phyloP scores from a whole-genome alignment of 1,140 invertebrate species.

The Scaptomyza montana region DNA sequence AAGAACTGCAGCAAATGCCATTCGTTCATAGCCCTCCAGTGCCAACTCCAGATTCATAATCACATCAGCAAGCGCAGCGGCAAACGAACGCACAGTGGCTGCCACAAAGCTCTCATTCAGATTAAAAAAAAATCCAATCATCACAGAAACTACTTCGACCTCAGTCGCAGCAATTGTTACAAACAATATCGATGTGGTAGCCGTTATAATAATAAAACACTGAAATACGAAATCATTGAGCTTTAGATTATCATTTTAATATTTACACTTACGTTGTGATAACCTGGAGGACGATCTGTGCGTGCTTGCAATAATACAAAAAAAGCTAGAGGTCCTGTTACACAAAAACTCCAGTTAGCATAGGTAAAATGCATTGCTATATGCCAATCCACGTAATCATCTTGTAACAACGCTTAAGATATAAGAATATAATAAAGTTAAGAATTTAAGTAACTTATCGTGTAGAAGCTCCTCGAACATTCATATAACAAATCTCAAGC shows the following conservation, averaged over 20 bases:
- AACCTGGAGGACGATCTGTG: slow-evolving; percentile 50
- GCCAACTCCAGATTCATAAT: slow-evolving; percentile 48
- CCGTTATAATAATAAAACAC: slow-evolving; percentile 40
- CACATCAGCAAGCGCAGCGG: slow-evolving; percentile 36
- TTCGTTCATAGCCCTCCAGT: slow-evolving; percentile 56
- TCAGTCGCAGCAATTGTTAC: slow-evolving; percentile 43
- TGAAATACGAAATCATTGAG: neutral
- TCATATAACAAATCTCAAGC: too few species aligned
- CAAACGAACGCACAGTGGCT: slow-evolving; percentile 32
- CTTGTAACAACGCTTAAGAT: slow-evolving; percentile 25
- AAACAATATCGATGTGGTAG: slow-evolving; percentile 35
- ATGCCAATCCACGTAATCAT: slow-evolving; percentile 21
- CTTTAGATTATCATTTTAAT: neutral
- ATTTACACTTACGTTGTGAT: slow-evolving; percentile 50
- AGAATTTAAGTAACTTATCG: too few species aligned
- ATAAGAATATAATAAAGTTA: neutral
- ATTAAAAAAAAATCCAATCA: slow-evolving; percentile 42
- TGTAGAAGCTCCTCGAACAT: too few species aligned
- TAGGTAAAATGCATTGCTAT: slow-evolving; percentile 1
- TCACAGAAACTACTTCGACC: slow-evolving; percentile 43
- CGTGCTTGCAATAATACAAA: slow-evolving; percentile 38
- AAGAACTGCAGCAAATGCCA: slow-evolving; percentile 57
- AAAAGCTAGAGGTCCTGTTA: slow-evolving; percentile 50
- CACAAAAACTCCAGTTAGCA: slow-evolving; percentile 33
- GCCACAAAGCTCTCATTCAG: slow-evolving; percentile 48